Base-by-base conservation (phyloP, 2,888 invertebrate species). In the Epinotia brunnichana region DNA sequence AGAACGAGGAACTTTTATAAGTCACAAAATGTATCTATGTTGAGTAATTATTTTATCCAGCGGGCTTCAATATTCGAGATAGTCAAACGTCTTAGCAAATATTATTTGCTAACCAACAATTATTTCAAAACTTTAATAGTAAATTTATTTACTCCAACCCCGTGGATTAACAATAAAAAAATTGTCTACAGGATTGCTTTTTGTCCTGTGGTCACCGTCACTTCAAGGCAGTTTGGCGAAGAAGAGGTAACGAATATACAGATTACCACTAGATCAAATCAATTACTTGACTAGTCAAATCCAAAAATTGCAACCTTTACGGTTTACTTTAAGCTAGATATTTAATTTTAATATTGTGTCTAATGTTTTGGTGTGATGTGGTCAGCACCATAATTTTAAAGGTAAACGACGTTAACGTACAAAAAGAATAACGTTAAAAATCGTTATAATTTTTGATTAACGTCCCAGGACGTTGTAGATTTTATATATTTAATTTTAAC, bases 161-260 rank as follows among this genome's bases (percentile, higher is more conserved):
- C 61, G 54, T 41, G 35, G 13, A 51, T 53, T 35, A 67, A 71
- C 67, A 61, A 35, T 54, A 15, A 19, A 63, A 19, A 19, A 21
- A 2, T 54, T 53, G 19, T 48, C 10, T 67, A 67, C 57, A 35
- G 57, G 11, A 17, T 44, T 71, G 17, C 24, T 64, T 35, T 48
- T 62, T 41, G 61, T 56, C 67, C 61, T 24, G 5, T 19, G 21
- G n/a, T 54, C 59, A 21, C 21, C 21, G 24, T 44, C 11, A 13
- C 15, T 56, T 70, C 61, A 72, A 72, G 72, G 72, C 72, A 72
- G 61, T 62, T 62, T 72, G 67, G 48, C 67, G 29, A 56, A 35
- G 56, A 70, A 67, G 60, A 68, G 39, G 44, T 66, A 61, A 56
- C 35, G 35, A 67, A 62, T 41, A 39, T 69, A 21, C 19, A 48